Conservation (phyloP, 2,797 vertebrate genomes). For the Cyclura pinguis region DNA sequence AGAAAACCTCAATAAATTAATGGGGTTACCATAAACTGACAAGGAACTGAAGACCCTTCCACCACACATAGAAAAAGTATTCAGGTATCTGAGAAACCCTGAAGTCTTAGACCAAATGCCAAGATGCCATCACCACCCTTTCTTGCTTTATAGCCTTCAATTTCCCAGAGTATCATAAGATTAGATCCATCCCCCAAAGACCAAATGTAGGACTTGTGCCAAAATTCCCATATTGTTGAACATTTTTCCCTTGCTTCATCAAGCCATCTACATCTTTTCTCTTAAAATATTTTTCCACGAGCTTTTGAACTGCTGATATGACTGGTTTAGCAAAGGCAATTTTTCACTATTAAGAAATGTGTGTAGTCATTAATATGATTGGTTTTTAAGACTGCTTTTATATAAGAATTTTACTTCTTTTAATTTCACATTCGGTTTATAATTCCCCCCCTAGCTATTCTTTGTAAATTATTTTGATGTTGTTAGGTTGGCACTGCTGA, state of each 20-base stretch:
- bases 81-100: not conserved
- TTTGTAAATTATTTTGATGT: not conserved
- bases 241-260: no score
- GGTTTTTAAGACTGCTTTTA: not conserved
- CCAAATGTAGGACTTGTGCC: not conserved
- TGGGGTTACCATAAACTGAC: no score
- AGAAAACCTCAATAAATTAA: no score
- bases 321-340: not conserved
- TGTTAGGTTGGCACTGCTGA: not conserved
- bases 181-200: not conserved
- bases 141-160: not conserved
- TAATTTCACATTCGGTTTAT: not conserved
- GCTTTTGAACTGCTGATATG: not conserved
- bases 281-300: no score
- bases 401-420: not conserved
- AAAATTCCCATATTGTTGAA: not conserved
- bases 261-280: no score
- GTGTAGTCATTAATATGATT: not conserved
- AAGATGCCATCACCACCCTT: not conserved
- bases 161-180: not conserved
- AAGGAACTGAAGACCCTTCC: no score
- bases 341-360: not conserved
- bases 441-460: no score
- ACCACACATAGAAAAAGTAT: no score
- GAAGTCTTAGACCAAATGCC: not conserved